Evolutionary conservation across 2,113 vertebrate species (phyloP).

Genomic region (Bubo blakistoni): DNA sequence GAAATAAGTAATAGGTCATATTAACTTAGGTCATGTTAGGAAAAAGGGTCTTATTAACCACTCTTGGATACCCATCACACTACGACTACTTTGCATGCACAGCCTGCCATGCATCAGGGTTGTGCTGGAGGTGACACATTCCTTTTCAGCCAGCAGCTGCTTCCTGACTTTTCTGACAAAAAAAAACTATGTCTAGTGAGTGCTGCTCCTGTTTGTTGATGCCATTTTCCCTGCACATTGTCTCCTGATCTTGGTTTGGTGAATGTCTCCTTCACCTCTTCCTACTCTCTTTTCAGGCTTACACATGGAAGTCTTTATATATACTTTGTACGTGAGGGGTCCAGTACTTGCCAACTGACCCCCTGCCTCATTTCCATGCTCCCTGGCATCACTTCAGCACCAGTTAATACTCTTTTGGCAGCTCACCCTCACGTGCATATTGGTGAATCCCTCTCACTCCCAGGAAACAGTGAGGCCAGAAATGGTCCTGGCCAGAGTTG

Average conservation of each 20-base stretch:
- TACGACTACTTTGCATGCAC: not conserved
- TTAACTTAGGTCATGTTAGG: not conserved
- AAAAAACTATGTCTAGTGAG: not conserved
- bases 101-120: not conserved
- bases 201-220: not conserved
- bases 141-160: not conserved
- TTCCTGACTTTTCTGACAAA: not conserved
- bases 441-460: not conserved
- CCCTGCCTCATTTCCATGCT: not conserved
- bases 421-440: not conserved
- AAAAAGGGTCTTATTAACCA: not conserved
- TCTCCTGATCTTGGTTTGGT: not conserved
- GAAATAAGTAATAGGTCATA: not conserved
- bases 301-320: not conserved
- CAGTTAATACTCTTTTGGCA: not conserved
- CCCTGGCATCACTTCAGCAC: not conserved
- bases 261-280: not conserved
- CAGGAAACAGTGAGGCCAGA: not conserved
- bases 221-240: not conserved
- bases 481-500: not conserved
- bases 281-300: not conserved
- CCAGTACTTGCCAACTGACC: not conserved
- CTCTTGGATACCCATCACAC: not conserved
- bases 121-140: not conserved
- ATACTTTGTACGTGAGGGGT: not conserved